phyloP scores from a whole-genome alignment of 1,140 invertebrate genomes.

The Colletes gigas region DNA sequence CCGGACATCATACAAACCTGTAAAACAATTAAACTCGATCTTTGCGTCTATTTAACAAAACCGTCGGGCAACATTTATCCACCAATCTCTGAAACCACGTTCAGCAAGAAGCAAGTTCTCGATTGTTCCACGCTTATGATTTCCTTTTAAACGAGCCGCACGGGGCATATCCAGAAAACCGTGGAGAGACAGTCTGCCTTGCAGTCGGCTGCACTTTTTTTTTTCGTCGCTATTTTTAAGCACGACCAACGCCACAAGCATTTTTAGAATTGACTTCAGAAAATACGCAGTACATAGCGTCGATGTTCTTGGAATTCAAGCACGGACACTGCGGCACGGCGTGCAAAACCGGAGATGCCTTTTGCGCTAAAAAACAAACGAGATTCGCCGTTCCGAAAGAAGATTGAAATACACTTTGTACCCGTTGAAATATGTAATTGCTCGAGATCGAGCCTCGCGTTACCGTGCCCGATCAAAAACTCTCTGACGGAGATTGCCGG shows the following conservation, averaged over 20 bases:
- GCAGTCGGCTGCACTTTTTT: conserved; percentile 73
- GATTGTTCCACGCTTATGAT: neutral
- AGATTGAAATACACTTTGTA: too few species aligned
- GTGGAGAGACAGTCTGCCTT: conserved; percentile 31
- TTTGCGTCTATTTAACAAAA: too few species aligned
- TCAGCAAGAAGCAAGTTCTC: too few species aligned
- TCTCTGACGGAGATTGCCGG: too few species aligned
- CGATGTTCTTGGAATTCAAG: conserved; percentile 26
- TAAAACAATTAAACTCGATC: conserved; percentile 44
- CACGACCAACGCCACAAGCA: conserved; percentile 69
- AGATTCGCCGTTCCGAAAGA: too few species aligned
- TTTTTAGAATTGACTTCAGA: conserved; percentile 75
- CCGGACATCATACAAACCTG: conserved; percentile 84
- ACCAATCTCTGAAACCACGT: too few species aligned
- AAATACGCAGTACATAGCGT: conserved; percentile 59
- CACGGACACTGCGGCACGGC: neutral
- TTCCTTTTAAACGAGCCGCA: neutral
- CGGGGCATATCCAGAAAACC: conserved; percentile 4
- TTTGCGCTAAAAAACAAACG: neutral
- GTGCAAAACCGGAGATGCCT: neutral
- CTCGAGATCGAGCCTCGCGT: too few species aligned
- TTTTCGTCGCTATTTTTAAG: conserved; percentile 77
- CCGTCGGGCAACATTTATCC: too few species aligned
- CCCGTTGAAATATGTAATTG: too few species aligned
- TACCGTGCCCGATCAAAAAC: too few species aligned